Evolutionary conservation across 2,888 invertebrate species (phyloP).

Genomic region (Tetropium fuscum): DNA sequence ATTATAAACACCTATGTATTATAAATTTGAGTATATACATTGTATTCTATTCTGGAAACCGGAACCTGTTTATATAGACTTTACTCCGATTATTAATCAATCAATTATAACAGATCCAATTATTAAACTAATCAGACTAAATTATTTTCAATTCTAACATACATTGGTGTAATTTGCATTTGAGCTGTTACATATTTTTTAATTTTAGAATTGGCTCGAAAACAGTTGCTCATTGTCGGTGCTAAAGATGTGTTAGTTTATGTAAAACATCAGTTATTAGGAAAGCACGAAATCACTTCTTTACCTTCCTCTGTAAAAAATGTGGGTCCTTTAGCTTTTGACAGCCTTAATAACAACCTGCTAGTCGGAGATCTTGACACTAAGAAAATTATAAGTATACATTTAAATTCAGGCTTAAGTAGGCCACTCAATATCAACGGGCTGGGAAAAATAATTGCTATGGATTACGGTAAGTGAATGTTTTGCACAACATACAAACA

Average conservation of each 20-base stretch:
- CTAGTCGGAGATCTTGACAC: constrained; percentile 68
- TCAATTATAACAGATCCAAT: too few species aligned
- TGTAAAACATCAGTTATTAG: constrained; percentile 75
- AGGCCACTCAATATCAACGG: constrained; percentile 62
- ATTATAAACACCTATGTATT: too few species aligned
- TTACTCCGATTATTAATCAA: too few species aligned
- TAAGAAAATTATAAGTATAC: constrained; percentile 65
- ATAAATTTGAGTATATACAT: too few species aligned
- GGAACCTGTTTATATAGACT: too few species aligned
- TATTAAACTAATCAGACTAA: too few species aligned
- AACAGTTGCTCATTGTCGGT: constrained; percentile 71
- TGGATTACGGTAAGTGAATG: constrained; percentile 70
- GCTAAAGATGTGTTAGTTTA: constrained; percentile 70
- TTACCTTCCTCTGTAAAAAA: constrained; percentile 64
- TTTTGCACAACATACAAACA: too few species aligned
- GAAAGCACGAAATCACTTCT: constrained; percentile 71
- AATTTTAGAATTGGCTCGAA: constrained; percentile 62
- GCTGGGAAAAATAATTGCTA: constrained; percentile 68
- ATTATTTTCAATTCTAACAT: too few species aligned
- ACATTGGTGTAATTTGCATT: neutral
- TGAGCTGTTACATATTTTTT: constrained; percentile 1
- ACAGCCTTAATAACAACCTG: constrained; percentile 69
- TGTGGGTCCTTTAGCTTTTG: constrained; percentile 77
- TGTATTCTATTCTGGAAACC: too few species aligned
- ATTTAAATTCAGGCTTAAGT: constrained; percentile 55